Evolutionary conservation across 2,888 invertebrate genomes (phyloP).

Genomic region (Limnephilus auricula): DNA sequence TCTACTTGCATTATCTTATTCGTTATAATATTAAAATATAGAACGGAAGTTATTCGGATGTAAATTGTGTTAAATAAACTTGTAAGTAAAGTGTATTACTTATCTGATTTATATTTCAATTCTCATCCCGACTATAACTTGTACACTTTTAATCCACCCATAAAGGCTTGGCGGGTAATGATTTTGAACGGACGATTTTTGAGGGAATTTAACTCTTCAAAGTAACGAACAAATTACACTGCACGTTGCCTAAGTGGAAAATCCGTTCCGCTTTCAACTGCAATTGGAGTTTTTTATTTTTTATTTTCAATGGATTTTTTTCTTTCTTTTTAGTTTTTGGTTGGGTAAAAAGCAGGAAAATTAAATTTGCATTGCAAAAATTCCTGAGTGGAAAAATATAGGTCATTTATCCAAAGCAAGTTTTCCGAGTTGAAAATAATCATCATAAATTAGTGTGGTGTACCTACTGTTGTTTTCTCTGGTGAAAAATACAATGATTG

Average conservation of each 20-base stretch:
- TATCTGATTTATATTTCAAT: too few relatives aligned
- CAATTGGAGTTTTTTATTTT: background rate
- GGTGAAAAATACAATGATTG: too few relatives aligned
- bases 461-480: too few relatives aligned
- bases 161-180: background rate
- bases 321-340: background rate
- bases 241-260: background rate
- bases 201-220: background rate
- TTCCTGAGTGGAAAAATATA: background rate
- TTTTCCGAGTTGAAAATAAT: background rate
- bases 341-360: background rate
- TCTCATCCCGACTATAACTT: too few relatives aligned
- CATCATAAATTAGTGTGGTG: background rate
- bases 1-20: too few relatives aligned
- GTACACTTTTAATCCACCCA: too few relatives aligned
- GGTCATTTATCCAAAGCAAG: background rate
- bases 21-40: too few relatives aligned
- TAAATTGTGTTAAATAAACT: too few relatives aligned
- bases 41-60: too few relatives aligned
- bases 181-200: background rate
- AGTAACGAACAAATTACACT: background rate
- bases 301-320: background rate
- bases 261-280: background rate
- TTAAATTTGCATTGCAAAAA: background rate
- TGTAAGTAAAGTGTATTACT: too few relatives aligned